Conservation (phyloP, 1,140 invertebrate species). For the Bombus affinis region DNA sequence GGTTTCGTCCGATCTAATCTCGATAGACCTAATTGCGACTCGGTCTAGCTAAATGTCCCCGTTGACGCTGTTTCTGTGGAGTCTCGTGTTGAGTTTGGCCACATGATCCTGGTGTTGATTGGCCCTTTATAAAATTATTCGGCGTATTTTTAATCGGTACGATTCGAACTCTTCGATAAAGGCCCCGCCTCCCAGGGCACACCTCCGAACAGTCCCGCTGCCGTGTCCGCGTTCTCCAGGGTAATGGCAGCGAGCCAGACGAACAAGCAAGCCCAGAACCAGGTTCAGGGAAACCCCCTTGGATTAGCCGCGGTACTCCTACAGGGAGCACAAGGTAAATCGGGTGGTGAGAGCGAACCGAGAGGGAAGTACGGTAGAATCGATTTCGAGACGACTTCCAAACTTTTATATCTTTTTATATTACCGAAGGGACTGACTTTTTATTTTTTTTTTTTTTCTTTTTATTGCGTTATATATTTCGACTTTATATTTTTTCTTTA, state of each 20-base stretch:
- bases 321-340: constrained; percentile 81
- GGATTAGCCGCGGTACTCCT: constrained; percentile 81
- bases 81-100: constrained; percentile 19
- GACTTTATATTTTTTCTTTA: neutral
- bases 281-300: constrained; percentile 73
- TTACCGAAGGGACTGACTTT: neutral
- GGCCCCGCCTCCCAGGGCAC: constrained; percentile 77
- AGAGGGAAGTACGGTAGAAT: constrained; percentile 26
- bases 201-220: constrained; percentile 77
- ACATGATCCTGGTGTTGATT: neutral
- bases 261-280: constrained; percentile 74
- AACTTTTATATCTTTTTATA: neutral
- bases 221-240: constrained; percentile 77
- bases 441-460: too few relatives aligned
- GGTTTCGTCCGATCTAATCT: neutral
- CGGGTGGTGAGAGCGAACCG: constrained; percentile 1
- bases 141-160: constrained; percentile 41
- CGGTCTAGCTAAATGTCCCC: constrained; percentile 31
- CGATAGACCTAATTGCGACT: constrained; percentile 31
- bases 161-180: constrained; percentile 55
- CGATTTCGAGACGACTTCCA: neutral
- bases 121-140: neutral
- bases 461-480: too few relatives aligned
- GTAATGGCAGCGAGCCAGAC: constrained; percentile 70
- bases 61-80: neutral